Base-by-base conservation (phyloP, 2,113 vertebrate genomes). In the Megaleporinus macrocephalus region DNA sequence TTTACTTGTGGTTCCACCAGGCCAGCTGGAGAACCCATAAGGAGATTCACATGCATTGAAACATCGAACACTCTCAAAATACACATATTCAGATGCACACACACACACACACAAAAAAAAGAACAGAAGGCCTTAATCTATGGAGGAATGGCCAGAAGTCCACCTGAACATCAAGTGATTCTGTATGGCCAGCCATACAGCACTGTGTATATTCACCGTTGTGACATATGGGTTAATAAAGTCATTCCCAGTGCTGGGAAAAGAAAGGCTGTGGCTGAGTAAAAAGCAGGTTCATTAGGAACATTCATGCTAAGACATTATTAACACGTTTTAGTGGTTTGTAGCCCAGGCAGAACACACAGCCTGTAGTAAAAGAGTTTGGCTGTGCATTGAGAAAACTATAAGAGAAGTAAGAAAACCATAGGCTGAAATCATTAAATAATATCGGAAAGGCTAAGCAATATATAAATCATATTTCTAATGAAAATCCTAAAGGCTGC, bases 121-220 rank as follows among this genome's bases (percentile, higher is more conserved):
- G 30, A 13, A 76, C 14, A 66, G 33, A 80, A 63, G 51, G 55
- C 49, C 13, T 20, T 53, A 29, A 66, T 66, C 29, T 66, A n/a
- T 33, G 6, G 5, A 33, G 49, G 30, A 84, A 74, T 27, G 44
- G 30, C 29, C 26, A 59, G 51, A 76, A 47, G 73, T 61, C 61
- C 53, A 27, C 30, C 77, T 51, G 16, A 47, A 73, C 73, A 47
- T 73, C 57, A 33, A 22, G 10, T 53, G 22, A 47, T 27, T 71
- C 13, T 44, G 73, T 80, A 86, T 84, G 87, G 78, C 85, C 87
- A 76, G 87, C 85, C 87, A 86, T 72, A 86, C 73, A 75, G 47
- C 27, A 72, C 29, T 75, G 27, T 57, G 26, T 29, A 18, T 59
- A 73, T 65, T 36, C 41, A 68, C 59, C 59, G 61, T 53, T 55